These are phyloP conservation scores for Ceratina calcarata DNA, from an alignment of 1,140 invertebrate species.

Conservation along the genomic window DNA sequence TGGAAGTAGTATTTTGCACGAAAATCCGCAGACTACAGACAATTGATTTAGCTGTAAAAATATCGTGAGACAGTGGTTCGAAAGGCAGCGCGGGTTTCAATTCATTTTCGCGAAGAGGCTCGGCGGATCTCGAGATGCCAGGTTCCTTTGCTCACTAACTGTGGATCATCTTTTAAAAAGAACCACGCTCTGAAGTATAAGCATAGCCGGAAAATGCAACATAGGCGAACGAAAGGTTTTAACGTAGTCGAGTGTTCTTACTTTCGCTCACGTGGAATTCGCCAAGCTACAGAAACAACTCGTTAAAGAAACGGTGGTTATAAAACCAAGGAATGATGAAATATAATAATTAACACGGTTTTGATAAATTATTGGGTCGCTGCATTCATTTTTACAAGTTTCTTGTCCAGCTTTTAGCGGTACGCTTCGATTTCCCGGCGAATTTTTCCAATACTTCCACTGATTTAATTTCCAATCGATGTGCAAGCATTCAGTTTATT, in stretches of 20 bases:
- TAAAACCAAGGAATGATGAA: conserved; percentile 11
- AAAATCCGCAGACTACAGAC: too few relatives aligned
- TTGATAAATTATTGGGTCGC: conserved; percentile 12
- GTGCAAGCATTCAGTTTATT: too few relatives aligned
- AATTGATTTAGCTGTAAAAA: too few relatives aligned
- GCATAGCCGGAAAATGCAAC: conserved; percentile 33
- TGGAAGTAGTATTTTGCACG: too few relatives aligned
- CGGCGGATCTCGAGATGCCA: conserved; percentile 23
- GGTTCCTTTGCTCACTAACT: conserved; percentile 24
- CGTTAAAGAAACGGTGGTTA: conserved; percentile 18
- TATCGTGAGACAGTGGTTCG: too few relatives aligned
- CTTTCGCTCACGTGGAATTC: conserved; percentile 47
- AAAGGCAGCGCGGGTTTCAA: too few relatives aligned
- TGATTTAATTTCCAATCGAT: background rate
- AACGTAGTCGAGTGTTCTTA: conserved; percentile 47
- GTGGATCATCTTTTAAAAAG: conserved; percentile 12
- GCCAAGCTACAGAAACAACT: conserved; percentile 13
- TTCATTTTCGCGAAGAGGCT: background rate
- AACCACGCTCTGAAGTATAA: conserved; percentile 27
- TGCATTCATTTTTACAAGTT: background rate
- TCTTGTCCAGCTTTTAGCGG: background rate
- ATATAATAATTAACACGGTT: conserved; percentile 33
- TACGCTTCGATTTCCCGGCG: background rate
- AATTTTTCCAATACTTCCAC: background rate
- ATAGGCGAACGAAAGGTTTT: conserved; percentile 36